Base-by-base conservation (phyloP, 2,113 vertebrate species). In the Tachysurus fulvidraco region DNA sequence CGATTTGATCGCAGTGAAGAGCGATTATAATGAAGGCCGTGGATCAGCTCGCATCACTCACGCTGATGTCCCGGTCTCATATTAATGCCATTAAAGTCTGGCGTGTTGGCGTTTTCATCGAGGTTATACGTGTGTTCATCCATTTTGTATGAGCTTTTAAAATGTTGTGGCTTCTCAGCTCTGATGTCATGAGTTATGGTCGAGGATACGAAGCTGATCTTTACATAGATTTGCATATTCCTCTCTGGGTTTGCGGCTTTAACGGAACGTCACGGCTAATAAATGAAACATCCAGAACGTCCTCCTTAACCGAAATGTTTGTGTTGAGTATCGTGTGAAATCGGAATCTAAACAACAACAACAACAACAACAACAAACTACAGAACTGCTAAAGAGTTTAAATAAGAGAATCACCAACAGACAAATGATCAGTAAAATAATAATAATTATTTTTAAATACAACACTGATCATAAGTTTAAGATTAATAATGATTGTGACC, bases 1-100 rank as follows among this genome's bases (percentile, higher is more conserved):
- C 88, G 86, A 77, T 90, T 93, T 93, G 92, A 94, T 91, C 85
- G 79, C 91, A 80, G 86, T 89, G 92, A 90, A 89, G 92, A 93
- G 93, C 91, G 90, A 91, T 93, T 91, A 89, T 93, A 92, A 90
- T 28, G 83, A 90, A 81, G 80, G 90, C 80, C 88, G 90, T 94
- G 92, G 93, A 94, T 95, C 90, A 93, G 87, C 57, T 79, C 59
- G 85, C 89, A 91, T 80, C 76, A 19, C 65, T 86, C 85, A 79
- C 85, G 86, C 74, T 54, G 87, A 86, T 78, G 84, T 80, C 44
- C 50, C 73, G 11, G 69, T 77, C 80, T 83, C 80, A 54, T 76
- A 23, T 41, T 30, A 64, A 83, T 65, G 71, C 79, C 86, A 64
- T 82, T 83, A 73, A 59, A 81, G 78, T 23, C 78, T 23, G 10